phyloP scores from a whole-genome alignment of 2,113 vertebrate species.

The Aix galericulata region DNA sequence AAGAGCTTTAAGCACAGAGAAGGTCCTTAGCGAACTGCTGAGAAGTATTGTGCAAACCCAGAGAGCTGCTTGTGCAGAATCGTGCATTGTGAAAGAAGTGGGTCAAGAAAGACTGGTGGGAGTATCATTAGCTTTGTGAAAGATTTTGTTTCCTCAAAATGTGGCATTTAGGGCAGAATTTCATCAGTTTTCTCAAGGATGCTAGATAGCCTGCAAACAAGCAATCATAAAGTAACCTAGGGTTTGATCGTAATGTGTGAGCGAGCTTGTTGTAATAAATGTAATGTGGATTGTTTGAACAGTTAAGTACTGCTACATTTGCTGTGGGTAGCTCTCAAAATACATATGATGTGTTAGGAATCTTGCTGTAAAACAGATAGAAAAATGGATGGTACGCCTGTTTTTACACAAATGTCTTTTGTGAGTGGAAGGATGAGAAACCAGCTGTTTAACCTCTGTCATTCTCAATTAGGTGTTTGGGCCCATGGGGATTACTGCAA shows the following conservation, averaged over 20 bases:
- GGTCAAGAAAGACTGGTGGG: not conserved
- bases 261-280: not conserved
- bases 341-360: rapidly evolving
- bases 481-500: constrained; percentile 96
- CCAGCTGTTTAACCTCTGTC: not conserved
- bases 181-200: not conserved
- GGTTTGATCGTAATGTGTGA: not conserved
- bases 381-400: not conserved
- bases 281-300: not conserved
- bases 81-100: not conserved
- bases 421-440: not conserved
- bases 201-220: not conserved
- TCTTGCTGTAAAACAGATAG: not conserved
- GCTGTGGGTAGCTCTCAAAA: not conserved
- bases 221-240: not conserved
- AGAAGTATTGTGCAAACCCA: not conserved
- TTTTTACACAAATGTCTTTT: not conserved
- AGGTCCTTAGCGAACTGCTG: not conserved
- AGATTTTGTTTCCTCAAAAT: not conserved
- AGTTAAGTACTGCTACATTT: not conserved
- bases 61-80: not conserved
- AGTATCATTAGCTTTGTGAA: not conserved
- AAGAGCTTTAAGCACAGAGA: not conserved
- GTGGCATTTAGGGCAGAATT: not conserved
- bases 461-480: constrained; percentile 84